These are phyloP conservation scores for Scaptodrosophila latifasciaeformis DNA, from an alignment of 2,888 invertebrate genomes.

Conservation along the genomic window DNA sequence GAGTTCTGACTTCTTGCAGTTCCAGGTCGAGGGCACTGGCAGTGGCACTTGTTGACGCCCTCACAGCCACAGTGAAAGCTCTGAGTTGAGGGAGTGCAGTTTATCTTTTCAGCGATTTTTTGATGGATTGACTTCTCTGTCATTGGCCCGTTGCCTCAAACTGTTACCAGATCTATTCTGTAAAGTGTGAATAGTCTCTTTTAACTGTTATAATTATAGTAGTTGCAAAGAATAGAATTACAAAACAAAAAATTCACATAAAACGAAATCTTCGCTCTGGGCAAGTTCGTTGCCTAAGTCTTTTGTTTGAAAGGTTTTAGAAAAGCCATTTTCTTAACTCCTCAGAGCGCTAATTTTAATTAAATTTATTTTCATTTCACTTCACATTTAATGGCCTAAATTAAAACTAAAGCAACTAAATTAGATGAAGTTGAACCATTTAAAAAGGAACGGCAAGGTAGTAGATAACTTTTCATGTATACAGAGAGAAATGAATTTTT, in stretches of 20 bases:
- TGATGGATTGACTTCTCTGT: constrained; percentile 26
- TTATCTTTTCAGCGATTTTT: background rate
- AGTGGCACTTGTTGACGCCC: constrained; percentile 10
- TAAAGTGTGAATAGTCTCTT: too few species aligned
- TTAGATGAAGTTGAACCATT: too few species aligned
- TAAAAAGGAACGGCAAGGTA: too few species aligned
- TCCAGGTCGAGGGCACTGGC: too few species aligned
- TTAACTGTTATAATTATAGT: constrained; percentile 31
- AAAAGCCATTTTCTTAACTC: background rate
- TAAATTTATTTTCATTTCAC: too few species aligned
- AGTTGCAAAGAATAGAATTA: constrained; percentile 23
- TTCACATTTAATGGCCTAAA: too few species aligned
- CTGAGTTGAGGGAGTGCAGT: constrained; percentile 7
- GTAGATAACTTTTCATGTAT: too few species aligned
- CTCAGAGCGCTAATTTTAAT: too few species aligned
- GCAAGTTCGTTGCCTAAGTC: constrained; percentile 47
- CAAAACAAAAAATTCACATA: constrained; percentile 15
- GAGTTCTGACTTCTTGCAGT: too few species aligned
- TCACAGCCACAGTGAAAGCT: constrained; percentile 30
- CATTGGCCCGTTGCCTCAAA: constrained; percentile 7
- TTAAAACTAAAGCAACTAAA: too few species aligned
- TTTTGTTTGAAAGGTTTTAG: constrained; percentile 22
- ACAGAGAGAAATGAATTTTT: too few species aligned
- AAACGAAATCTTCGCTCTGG: constrained; percentile 4
- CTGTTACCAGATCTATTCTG: constrained; percentile 28